Evolutionary conservation across 2,888 invertebrate genomes (phyloP).

Genomic region (Uropetala carovei): DNA sequence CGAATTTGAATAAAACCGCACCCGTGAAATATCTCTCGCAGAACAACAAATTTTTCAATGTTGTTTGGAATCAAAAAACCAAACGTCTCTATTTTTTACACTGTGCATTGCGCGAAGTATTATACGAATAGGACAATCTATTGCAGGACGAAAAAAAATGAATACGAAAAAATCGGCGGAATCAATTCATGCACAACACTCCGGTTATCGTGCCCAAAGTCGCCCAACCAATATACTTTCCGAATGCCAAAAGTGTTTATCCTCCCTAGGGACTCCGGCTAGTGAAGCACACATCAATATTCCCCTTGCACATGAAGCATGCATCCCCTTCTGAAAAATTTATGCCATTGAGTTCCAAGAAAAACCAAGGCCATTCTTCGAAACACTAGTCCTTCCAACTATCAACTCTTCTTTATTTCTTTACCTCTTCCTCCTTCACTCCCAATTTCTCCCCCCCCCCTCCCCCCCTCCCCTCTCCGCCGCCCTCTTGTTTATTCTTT

Average conservation of each 20-base stretch:
- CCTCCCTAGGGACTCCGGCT: background rate
- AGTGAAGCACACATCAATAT: conserved; percentile 34
- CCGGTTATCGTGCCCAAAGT: too few species aligned
- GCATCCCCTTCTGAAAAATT: conserved; percentile 1
- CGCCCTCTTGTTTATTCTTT: background rate
- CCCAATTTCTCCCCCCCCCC: background rate
- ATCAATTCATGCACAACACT: too few species aligned
- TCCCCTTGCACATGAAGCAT: conserved; percentile 20
- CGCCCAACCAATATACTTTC: background rate
- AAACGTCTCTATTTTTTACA: too few species aligned
- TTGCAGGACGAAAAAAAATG: too few species aligned
- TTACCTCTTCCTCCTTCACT: background rate
- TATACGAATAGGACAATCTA: too few species aligned
- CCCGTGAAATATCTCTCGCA: too few species aligned
- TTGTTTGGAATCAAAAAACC: too few species aligned
- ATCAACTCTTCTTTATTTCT: conserved; percentile 3
- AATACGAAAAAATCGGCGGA: too few species aligned
- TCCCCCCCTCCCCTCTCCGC: background rate
- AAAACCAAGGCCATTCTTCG: background rate
- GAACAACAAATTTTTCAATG: too few species aligned
- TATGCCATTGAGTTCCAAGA: conserved; percentile 30
- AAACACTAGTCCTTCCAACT: background rate
- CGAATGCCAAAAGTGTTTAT: background rate
- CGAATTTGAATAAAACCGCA: too few species aligned
- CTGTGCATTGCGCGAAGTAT: too few species aligned